These are phyloP conservation scores for Acheta domesticus DNA, from an alignment of 2,888 invertebrate genomes.

Conservation along the genomic window DNA sequence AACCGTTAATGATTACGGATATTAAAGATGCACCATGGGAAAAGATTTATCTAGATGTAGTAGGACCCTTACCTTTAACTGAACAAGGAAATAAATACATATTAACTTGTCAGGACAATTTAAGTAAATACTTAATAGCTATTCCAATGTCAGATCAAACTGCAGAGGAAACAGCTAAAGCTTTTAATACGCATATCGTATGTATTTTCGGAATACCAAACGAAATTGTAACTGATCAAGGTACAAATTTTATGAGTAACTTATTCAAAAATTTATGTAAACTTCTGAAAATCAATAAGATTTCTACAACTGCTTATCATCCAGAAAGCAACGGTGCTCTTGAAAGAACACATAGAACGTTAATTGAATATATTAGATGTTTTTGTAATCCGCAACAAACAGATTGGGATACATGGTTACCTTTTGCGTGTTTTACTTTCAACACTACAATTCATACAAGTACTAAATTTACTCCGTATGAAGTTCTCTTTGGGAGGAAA, in stretches of 20 bases:
- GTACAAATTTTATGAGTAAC: conserved; percentile 4
- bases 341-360: not conserved
- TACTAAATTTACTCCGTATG: not conserved
- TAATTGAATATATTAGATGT: not conserved
- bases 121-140: not conserved
- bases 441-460: not conserved
- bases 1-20: not conserved
- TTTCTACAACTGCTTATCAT: not conserved
- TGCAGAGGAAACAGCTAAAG: not conserved
- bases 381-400: not conserved
- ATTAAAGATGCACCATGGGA: not conserved
- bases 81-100: not conserved
- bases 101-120: not conserved
- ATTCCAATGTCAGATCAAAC: not conserved
- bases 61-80: not conserved
- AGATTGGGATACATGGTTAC: not conserved
- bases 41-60: not conserved
- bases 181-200: not conserved
- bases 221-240: too few species aligned
- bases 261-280: conserved; percentile 2
- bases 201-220: too few species aligned
- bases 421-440: not conserved
- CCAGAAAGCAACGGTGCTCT: not conserved
- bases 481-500: not conserved
- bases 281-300: not conserved